A percentile compares a stretch with the other conserved stretches of the same genome.
These are phyloP conservation scores for Crenichthys baileyi DNA, from an alignment of 2,797 vertebrate genomes.

Conservation along the genomic window DNA sequence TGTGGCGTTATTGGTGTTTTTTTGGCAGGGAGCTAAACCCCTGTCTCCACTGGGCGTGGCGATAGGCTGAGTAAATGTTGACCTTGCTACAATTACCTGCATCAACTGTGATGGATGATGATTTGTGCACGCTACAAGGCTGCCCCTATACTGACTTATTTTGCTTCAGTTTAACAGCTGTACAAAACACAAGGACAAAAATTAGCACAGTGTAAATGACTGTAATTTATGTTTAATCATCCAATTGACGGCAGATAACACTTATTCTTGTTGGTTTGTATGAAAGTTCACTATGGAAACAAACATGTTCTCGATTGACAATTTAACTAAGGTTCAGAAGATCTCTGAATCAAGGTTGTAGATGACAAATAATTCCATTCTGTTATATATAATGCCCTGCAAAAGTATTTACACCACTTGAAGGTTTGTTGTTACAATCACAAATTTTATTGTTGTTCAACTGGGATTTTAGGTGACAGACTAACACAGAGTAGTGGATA, in stretches of 20 bases:
- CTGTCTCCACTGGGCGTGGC: constrained; percentile 25
- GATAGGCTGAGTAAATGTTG: constrained; percentile 31
- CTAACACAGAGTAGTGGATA: background rate
- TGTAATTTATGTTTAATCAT: no score
- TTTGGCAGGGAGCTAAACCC: constrained; percentile 25
- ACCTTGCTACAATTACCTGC: constrained; percentile 42
- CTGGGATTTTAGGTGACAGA: background rate
- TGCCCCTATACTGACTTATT: background rate
- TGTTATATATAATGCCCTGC: background rate
- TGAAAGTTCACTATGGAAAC: background rate
- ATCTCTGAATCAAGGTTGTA: background rate
- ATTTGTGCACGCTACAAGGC: constrained; percentile 19
- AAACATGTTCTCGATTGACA: no score
- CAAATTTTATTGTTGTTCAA: background rate
- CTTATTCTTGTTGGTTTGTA: background rate
- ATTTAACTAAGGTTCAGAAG: background rate
- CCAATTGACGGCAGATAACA: background rate
- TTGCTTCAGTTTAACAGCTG: background rate
- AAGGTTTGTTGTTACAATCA: no score
- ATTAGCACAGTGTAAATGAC: background rate
- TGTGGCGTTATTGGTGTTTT: constrained; percentile 34
- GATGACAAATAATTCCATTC: background rate
- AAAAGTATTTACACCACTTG: background rate
- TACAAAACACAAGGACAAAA: background rate
- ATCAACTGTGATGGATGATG: constrained; percentile 31